Conservation (phyloP, 2,113 vertebrate genomes). For the Cepphus grylle region DNA sequence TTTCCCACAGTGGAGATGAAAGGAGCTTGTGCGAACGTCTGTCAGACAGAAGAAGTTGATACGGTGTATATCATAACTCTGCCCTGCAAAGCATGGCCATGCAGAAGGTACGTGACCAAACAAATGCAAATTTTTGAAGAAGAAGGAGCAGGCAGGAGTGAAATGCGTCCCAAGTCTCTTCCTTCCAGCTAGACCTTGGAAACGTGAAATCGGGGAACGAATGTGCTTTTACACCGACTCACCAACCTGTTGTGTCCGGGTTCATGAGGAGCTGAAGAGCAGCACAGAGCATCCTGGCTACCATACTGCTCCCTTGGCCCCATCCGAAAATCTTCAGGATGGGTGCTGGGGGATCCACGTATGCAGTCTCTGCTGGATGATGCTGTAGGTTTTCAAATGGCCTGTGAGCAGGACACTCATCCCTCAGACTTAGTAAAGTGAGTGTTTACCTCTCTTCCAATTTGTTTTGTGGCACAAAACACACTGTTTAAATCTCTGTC, state of each 20-base stretch:
- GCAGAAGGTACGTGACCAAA: not conserved
- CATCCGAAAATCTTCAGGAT: not conserved
- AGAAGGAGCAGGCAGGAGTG: not conserved
- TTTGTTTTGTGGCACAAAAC: not conserved
- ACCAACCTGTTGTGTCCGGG: not conserved
- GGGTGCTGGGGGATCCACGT: not conserved
- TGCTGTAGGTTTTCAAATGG: not conserved
- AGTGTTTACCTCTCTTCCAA: not conserved
- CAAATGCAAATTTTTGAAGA: not conserved
- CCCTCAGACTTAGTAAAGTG: not conserved
- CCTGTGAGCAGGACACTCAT: not conserved
- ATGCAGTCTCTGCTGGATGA: not conserved
- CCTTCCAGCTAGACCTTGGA: not conserved
- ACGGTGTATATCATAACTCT: not conserved
- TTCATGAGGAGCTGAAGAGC: not conserved
- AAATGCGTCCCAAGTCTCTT: not conserved
- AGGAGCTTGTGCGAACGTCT: not conserved
- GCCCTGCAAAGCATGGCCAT: not conserved
- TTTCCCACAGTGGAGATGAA: not conserved
- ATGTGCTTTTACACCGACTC: not conserved
- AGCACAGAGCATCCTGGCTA: rapidly evolving
- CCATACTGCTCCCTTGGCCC: too few relatives aligned
- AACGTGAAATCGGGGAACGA: not conserved
- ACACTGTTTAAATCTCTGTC: not conserved
- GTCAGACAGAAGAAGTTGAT: not conserved